phyloP scores from a whole-genome alignment of 92 coral and sea anemone species.

The Anthopleura xanthogrammica region DNA sequence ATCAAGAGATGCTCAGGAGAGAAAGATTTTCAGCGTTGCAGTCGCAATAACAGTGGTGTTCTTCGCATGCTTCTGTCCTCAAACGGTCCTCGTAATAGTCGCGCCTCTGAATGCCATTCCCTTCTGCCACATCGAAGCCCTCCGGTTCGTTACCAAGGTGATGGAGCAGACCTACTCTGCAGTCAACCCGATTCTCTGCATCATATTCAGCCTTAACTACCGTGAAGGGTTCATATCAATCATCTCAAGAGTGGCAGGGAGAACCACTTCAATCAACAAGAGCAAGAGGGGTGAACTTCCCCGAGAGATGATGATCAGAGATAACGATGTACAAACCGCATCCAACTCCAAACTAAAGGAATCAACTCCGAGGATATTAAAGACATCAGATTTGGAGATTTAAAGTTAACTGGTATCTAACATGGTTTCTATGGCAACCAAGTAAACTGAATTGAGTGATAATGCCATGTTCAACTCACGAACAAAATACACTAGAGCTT shows the following conservation, averaged over 20 bases:
- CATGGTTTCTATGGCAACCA: background rate
- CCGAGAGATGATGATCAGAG: background rate
- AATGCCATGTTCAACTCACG: no score
- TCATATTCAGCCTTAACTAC: constrained; percentile 32
- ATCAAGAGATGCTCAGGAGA: constrained; percentile 34
- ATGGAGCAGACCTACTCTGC: constrained; percentile 45
- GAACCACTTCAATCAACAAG: background rate
- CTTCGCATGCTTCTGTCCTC: constrained; percentile 45
- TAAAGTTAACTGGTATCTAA: background rate
- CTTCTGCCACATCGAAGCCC: constrained; percentile 27
- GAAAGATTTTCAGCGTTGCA: constrained; percentile 34
- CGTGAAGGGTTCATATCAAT: constrained; percentile 20
- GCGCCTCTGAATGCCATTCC: constrained; percentile 33
- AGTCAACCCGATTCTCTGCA: constrained; percentile 36
- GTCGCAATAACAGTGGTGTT: constrained; percentile 39
- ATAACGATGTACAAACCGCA: background rate
- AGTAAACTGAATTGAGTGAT: no score
- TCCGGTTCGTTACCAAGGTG: constrained; percentile 31
- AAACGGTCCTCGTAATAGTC: constrained; percentile 26
- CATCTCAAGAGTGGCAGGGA: background rate
- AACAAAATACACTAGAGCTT: no score
- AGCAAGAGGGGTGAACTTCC: background rate
- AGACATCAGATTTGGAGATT: background rate
- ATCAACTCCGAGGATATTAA: background rate
- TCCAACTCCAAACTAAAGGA: background rate